Base-by-base conservation (phyloP, 2,888 invertebrate genomes). In the Dicyrtoma fusca region DNA sequence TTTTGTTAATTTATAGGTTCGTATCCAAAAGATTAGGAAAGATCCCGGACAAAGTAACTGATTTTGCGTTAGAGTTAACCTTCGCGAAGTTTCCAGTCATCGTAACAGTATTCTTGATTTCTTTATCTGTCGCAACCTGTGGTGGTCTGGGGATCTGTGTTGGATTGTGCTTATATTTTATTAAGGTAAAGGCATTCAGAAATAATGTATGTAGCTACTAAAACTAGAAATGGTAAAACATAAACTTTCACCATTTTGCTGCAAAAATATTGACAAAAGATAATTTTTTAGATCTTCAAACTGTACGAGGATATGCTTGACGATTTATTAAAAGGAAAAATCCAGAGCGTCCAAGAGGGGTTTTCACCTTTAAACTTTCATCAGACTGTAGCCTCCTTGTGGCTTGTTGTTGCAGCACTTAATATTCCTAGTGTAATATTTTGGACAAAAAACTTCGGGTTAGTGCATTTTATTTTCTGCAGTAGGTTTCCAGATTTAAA, bases 401-500 rank as follows among this genome's bases (percentile, higher is more conserved):
- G 91, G 87, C 82, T 88, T 68, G 82, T 88, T 17, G 86, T 89
- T 42, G 86, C 91, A 0, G 76, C 88, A n/a, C 84, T 92, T 49
- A 91, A 91, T 83, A 78, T 90, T 13, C 92, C 93, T 0, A 88
- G 89, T 53, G 87, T 90, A 17, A 82, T 93, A 53, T 90, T 91
- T 5, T 94, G 93, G 93, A 90, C 92, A 0, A 89, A 89, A 81
- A 91, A 90, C 85, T 91, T 89, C 81, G 88, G 88, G 92, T 92
- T 86, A 86, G 86, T 59, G 34, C 4, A 34, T 34, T 34, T 34
- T 34, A 34, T n/a, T n/a, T n/a, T n/a, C n/a, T n/a, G n/a, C n/a
- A n/a, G n/a, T n/a, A n/a, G n/a, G n/a, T n/a, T n/a, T n/a, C n/a
- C n/a, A n/a, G n/a, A n/a, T n/a, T n/a, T n/a, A n/a, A n/a, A n/a